Percentiles rank a stretch among this genome's conserved stretches.
These are phyloP conservation scores for Odontothrips loti DNA, from an alignment of 2,888 invertebrate species.

Conservation along the genomic window DNA sequence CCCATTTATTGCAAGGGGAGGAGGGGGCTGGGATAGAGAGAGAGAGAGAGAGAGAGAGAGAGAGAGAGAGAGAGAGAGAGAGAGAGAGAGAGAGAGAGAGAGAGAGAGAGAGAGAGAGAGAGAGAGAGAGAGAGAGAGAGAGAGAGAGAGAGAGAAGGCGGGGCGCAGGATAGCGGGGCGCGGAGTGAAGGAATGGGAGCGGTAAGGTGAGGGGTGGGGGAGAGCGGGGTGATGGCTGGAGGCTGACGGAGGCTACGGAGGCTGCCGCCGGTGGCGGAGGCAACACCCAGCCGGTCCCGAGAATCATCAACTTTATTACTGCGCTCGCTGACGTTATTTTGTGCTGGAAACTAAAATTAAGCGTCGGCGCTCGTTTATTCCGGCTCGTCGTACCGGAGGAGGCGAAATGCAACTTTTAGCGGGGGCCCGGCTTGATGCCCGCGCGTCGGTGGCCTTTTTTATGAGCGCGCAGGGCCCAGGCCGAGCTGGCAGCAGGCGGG, in stretches of 20 bases:
- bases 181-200: background rate
- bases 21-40: no score
- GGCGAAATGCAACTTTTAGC: background rate
- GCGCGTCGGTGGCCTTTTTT: no score
- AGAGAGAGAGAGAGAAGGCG: background rate
- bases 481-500: background rate
- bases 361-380: background rate
- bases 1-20: background rate
- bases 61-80: no score
- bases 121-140: background rate
- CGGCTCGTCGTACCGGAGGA: background rate
- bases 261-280: background rate
- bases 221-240: background rate
- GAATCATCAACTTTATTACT: background rate
- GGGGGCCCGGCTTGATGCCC: no score
- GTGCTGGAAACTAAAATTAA: background rate
- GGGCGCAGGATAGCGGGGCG: background rate
- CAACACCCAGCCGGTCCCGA: background rate
- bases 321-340: background rate
- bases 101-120: background rate
- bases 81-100: no score
- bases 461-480: no score
- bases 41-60: no score
- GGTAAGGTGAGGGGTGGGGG: background rate
- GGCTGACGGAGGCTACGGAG: background rate